phyloP scores from a whole-genome alignment of 2,113 vertebrate genomes.

The Poicephalus gulielmi region DNA sequence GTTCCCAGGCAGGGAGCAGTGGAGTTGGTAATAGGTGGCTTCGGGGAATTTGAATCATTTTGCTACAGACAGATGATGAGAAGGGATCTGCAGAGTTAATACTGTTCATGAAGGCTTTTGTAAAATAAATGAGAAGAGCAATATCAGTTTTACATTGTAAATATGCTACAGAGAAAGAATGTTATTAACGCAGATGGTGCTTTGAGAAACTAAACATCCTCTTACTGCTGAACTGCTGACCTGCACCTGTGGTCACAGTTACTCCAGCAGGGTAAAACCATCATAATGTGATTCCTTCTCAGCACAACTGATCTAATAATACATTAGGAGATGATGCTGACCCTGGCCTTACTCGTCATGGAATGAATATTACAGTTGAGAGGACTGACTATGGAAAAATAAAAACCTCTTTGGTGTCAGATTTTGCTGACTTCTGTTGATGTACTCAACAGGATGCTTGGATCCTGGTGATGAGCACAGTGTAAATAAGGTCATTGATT shows the following conservation, averaged over 20 bases:
- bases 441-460: background rate
- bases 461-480: background rate
- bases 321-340: background rate
- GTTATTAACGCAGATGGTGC: background rate
- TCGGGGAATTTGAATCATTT: background rate
- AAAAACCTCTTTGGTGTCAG: constrained; percentile 13
- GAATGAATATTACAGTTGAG: background rate
- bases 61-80: background rate
- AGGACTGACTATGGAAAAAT: background rate
- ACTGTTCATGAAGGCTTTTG: background rate
- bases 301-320: background rate
- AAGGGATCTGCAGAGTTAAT: background rate
- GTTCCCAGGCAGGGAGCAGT: background rate
- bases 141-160: constrained; percentile 28
- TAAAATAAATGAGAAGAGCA: constrained; percentile 38
- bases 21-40: background rate
- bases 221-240: background rate
- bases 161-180: constrained; percentile 27
- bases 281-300: background rate
- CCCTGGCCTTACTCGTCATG: background rate
- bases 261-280: background rate
- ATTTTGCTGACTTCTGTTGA: constrained; percentile 18
- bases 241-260: background rate
- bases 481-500: background rate
- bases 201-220: background rate